These are phyloP conservation scores for Poecile atricapillus DNA, from an alignment of 2,113 vertebrate genomes.

Conservation along the genomic window DNA sequence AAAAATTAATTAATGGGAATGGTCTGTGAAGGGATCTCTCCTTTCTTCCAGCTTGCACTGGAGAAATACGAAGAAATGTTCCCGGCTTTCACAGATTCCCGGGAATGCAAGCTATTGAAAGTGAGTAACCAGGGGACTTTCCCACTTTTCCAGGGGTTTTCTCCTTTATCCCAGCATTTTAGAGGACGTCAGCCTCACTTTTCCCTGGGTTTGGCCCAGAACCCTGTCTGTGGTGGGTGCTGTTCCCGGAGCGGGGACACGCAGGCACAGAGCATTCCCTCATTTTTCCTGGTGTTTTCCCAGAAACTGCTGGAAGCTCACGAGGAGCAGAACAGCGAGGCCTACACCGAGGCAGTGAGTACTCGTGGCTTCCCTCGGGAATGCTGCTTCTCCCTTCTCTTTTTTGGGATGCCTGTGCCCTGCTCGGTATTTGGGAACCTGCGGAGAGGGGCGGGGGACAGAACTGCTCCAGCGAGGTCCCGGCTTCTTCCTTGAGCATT, in stretches of 20 bases:
- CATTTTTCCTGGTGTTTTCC: not conserved
- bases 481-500: not conserved
- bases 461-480: not conserved
- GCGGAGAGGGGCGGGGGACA: rapidly evolving
- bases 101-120: slow-evolving; percentile 98
- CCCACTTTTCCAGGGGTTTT: not conserved
- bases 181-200: not conserved
- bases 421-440: not conserved
- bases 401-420: not conserved
- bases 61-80: slow-evolving; percentile 99
- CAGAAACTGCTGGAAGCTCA: slow-evolving; percentile 98
- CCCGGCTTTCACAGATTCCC: slow-evolving; percentile 94
- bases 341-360: slow-evolving; percentile 95
- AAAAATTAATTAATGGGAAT: not conserved
- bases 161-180: not conserved
- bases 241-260: rapidly evolving
- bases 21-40: not conserved
- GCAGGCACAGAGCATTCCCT: not conserved
- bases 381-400: not conserved
- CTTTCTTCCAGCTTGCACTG: slow-evolving; percentile 84
- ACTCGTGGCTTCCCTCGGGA: not conserved
- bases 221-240: not conserved
- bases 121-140: slow-evolving; percentile 61
- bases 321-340: slow-evolving; percentile 94
- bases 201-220: not conserved